Evolutionary conservation across 2,113 vertebrate genomes (phyloP), one percentile per base, ranked within the genome.

Genomic region (Xiphias gladius): DNA sequence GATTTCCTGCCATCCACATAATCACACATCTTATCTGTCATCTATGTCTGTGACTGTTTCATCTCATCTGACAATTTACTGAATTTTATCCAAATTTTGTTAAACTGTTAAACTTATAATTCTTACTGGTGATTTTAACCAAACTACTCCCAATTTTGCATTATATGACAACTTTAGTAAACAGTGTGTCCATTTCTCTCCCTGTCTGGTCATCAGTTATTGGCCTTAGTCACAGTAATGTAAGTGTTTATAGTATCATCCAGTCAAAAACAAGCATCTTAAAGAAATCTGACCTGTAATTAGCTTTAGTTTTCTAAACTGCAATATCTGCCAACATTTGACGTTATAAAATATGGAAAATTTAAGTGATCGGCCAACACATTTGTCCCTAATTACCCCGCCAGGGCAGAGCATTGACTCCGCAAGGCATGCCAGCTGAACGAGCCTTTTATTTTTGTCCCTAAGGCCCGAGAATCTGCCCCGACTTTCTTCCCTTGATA

Each of bases 311-410:
- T 79, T 39, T 71, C 32, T 4, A 30, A 70, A 70, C n/a, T 1
- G 30, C n/a, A 11, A 14, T 3, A 19, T 61, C 5, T 39, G 41
- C 41, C 35, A 75, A 16, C 20, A 54, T 22, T 66, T 48, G 43
- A 75, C 10, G 14, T 7, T 32, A 7, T 22, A 19, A 32, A 57
- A 37, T 22, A 46, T 48, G 19, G 20, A 37, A 12, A 17, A 57
- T 48, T 7, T 64, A 37, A 48, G 16, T 30, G 39, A 37, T 8
- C 20, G 24, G 52, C 61, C 32, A 54, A 64, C 73, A 58, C 50
- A 58, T 81, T 74, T 70, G 17, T 55, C 22, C 26, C 10, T 64
- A 64, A 39, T 77, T 39, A 46, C 48, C 13, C 76, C 10, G 9
- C 61, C 35, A 37, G 48, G 58, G 73, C 43, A 46, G 16, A 83